Evolutionary conservation across 2,113 vertebrate genomes (phyloP), one percentile per base, ranked within the genome.

Genomic region (Uropsilus gracilis): DNA sequence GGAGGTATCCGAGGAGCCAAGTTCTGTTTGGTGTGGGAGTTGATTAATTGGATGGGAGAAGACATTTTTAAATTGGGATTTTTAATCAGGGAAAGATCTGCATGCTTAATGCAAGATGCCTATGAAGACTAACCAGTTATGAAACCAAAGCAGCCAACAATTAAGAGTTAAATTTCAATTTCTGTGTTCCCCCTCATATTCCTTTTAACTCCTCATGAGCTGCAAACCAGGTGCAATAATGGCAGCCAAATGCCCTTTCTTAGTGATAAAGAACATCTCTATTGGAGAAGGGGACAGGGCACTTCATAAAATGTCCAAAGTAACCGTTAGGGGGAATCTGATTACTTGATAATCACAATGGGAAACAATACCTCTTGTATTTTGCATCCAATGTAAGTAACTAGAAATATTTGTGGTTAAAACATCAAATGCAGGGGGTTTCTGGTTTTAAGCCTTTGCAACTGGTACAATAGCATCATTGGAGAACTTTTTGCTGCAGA

Each of bases 141-240:
- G 96, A 95, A 94, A 76, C n/a, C 13, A 93, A 96, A 90, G 32
- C 24, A 90, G 59, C 69, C 73, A 94, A 80, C 93, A 96, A 95
- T 96, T 96, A 97, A 91, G 77, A 93, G 50, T 96, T 88, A 95
- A 93, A 96, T 95, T 66, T 93, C 95, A 72, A 90, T 95, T 95
- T 96, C 87, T 46, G 86, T 32, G 53, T 92, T 66, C 42, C 91
- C 26, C 59, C 77, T 94, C 82, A 55, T 2, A 89, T 71, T 32
- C 64, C 44, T 97, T 97, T 94, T 82, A 95, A 93, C 86, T 94
- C 88, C 90, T 92, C 71, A 8, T 8, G 61, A 95, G 78, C 95
- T 95, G 88, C 17, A 63, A 90, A 89, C 55, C 77, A 71, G 92
- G 90, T 72, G 37, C 76, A 89, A 22, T 94, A 89, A 95, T 95